phyloP scores from a whole-genome alignment of 2,888 invertebrate species.

The Drosophila heteroneura region DNA sequence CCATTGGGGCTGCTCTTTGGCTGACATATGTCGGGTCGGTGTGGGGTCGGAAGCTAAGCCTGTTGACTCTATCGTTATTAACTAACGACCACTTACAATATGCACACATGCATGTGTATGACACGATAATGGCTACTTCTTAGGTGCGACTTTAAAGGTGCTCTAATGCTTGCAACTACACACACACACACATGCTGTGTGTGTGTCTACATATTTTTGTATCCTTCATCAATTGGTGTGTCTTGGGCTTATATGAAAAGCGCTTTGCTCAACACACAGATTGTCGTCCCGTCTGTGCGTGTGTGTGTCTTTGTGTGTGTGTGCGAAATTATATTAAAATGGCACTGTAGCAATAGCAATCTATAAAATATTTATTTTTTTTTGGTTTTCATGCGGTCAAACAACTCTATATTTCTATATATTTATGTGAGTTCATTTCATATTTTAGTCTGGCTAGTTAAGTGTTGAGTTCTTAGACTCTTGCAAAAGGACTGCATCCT shows the following conservation, averaged over 20 bases:
- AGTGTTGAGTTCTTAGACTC: background rate
- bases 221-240: constrained; percentile 1
- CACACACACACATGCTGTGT: background rate
- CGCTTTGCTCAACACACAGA: constrained; percentile 8
- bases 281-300: background rate
- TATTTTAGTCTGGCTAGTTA: background rate
- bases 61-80: background rate
- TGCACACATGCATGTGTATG: constrained; percentile 6
- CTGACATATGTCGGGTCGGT: background rate
- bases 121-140: constrained; percentile 4
- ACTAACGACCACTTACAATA: background rate
- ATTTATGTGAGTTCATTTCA: background rate
- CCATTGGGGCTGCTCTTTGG: background rate
- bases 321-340: background rate
- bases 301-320: background rate
- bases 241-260: background rate
- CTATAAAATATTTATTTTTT: background rate
- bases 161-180: background rate
- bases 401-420: background rate
- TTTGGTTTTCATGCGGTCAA: background rate
- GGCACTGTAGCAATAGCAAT: background rate
- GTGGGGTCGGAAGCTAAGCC: background rate
- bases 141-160: constrained; percentile 4
- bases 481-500: background rate
- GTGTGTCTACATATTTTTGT: background rate